These are phyloP conservation scores for Solenodon paradoxus DNA, from an alignment of 2,113 vertebrate genomes.

Conservation along the genomic window DNA sequence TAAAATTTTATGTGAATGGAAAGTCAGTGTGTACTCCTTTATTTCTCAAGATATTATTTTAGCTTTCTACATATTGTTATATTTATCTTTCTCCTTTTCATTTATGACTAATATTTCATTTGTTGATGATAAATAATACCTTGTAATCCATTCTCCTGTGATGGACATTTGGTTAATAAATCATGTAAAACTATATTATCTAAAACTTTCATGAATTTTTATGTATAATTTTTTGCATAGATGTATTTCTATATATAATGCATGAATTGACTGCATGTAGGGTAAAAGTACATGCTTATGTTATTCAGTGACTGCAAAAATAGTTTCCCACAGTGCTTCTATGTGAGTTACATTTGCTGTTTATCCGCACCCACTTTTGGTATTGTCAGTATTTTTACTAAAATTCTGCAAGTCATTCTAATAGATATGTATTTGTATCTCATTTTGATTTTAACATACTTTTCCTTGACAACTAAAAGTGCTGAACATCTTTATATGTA, in stretches of 20 bases:
- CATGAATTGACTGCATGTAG: neutral
- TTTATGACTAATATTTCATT: neutral
- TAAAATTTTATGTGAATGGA: neutral
- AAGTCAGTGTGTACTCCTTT: neutral
- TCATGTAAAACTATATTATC: neutral
- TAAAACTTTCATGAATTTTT: neutral
- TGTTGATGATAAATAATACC: neutral
- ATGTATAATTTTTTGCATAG: neutral
- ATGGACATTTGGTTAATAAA: neutral
- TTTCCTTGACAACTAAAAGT: neutral
- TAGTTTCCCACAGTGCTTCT: neutral
- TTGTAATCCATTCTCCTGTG: neutral
- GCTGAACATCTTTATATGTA: neutral
- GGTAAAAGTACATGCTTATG: neutral
- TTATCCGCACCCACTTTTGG: neutral
- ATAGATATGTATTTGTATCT: neutral
- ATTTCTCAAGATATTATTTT: neutral
- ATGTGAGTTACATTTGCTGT: neutral
- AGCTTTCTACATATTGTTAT: neutral
- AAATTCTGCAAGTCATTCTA: neutral
- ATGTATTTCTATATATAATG: neutral
- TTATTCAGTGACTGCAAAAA: neutral
- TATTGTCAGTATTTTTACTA: neutral
- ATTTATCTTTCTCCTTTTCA: neutral
- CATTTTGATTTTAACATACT: neutral